phyloP scores from a whole-genome alignment of 2,113 vertebrate species.

The Hippocampus barbouri region DNA sequence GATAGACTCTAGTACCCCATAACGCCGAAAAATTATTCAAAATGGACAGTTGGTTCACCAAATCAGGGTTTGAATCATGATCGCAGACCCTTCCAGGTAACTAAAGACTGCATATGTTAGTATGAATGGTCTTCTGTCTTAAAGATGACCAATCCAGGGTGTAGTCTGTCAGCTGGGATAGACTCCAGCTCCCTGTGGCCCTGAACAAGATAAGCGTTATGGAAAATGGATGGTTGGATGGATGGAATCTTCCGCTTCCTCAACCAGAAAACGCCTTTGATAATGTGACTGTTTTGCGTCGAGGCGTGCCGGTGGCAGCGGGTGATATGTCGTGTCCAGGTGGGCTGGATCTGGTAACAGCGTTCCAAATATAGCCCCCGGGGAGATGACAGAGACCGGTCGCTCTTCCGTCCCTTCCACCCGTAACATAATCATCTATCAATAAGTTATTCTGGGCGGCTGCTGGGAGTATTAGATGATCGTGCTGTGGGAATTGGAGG shows the following conservation, averaged over 20 bases:
- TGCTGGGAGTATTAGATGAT: constrained; percentile 63
- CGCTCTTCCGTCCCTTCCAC: constrained; percentile 58
- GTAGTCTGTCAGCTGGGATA: neutral
- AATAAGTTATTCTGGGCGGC: constrained; percentile 59
- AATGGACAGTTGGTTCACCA: too few species aligned
- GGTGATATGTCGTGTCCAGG: constrained; percentile 40
- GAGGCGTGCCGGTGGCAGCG: constrained; percentile 39
- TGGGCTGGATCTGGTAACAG: constrained; percentile 61
- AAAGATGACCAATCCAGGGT: neutral
- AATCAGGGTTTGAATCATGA: too few species aligned
- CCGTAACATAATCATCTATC: constrained; percentile 68
- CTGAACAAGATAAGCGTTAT: neutral
- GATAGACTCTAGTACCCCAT: too few species aligned
- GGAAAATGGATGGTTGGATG: neutral
- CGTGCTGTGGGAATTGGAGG: constrained; percentile 12
- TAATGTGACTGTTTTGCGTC: constrained; percentile 22
- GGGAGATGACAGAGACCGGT: constrained; percentile 68
- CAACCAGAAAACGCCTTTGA: constrained; percentile 3
- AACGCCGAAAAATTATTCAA: too few species aligned
- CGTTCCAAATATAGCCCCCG: constrained; percentile 60
- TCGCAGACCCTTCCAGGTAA: too few species aligned
- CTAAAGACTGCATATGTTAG: too few species aligned
- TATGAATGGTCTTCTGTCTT: too few species aligned
- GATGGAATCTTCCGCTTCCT: neutral
- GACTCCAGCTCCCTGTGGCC: neutral